Percentiles rank a stretch among this genome's conserved stretches.
phyloP scores from a whole-genome alignment of 2,797 vertebrate genomes.

The Danio choprae region DNA sequence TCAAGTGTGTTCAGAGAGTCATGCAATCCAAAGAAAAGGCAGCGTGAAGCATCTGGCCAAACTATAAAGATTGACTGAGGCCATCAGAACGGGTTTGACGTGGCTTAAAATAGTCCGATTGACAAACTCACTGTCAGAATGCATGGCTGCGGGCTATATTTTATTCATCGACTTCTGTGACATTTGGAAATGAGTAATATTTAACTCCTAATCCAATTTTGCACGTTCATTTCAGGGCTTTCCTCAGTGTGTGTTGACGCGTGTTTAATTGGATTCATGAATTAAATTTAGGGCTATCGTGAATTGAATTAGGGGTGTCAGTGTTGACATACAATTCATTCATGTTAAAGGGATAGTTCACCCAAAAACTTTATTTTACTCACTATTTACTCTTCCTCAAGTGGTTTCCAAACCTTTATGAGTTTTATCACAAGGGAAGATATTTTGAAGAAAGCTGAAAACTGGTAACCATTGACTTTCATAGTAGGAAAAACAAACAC shows the following conservation, averaged over 20 bases:
- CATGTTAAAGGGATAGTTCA: no score
- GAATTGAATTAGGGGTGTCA: no score
- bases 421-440: no score
- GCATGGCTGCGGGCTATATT: not conserved
- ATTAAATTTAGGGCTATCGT: no score
- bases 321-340: no score
- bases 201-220: not conserved
- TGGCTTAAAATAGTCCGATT: slow-evolving; percentile 15
- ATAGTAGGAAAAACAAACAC: no score
- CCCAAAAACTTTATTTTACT: no score
- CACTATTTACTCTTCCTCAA: no score
- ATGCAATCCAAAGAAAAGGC: slow-evolving; percentile 64
- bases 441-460: no score
- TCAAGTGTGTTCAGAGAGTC: slow-evolving; percentile 66
- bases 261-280: not conserved
- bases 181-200: not conserved
- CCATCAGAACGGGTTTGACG: not conserved
- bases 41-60: slow-evolving; percentile 47
- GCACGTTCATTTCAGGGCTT: not conserved
- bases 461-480: no score
- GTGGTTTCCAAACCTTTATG: no score
- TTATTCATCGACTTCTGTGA: not conserved
- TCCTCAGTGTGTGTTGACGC: not conserved
- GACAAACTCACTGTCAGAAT: not conserved
- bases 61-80: not conserved